Percentiles rank a stretch among this genome's conserved stretches.
Conservation (phyloP, 2,797 vertebrate species). For the Xenops minutus region DNA sequence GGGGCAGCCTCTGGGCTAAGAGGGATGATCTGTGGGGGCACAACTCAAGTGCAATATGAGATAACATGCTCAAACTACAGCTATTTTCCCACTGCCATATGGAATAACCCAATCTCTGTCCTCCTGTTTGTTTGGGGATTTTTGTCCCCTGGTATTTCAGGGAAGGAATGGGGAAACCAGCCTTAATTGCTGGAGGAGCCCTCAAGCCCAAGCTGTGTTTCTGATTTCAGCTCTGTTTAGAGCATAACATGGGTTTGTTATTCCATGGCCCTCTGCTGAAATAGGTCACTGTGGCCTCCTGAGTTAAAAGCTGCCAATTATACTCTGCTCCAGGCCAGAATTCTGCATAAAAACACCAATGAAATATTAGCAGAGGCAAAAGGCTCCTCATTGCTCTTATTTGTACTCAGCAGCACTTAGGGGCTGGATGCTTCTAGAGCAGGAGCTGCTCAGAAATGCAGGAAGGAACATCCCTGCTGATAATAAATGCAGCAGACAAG, state of each 20-base stretch:
- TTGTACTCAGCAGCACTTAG: neutral
- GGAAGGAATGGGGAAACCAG: neutral
- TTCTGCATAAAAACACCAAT: neutral
- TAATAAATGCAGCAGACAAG: neutral
- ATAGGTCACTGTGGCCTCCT: constrained; percentile 5
- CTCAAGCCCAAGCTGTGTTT: neutral
- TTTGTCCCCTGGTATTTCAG: neutral
- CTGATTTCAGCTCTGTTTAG: neutral
- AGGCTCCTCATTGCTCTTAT: neutral
- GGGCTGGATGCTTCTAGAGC: neutral
- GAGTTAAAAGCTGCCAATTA: constrained; percentile 8
- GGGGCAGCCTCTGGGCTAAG: neutral
- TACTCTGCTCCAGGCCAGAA: constrained; percentile 1
- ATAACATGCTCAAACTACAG: neutral
- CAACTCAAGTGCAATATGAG: neutral
- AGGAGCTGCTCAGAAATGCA: neutral
- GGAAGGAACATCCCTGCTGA: neutral
- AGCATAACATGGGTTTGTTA: neutral
- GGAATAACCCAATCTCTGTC: neutral
- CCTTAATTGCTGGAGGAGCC: neutral
- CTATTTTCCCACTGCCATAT: neutral
- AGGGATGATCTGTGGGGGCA: neutral
- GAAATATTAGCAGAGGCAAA: neutral
- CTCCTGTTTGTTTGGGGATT: neutral
- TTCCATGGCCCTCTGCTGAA: neutral